Conservation (phyloP, 1,140 invertebrate genomes). For the Drosophila elegans region DNA sequence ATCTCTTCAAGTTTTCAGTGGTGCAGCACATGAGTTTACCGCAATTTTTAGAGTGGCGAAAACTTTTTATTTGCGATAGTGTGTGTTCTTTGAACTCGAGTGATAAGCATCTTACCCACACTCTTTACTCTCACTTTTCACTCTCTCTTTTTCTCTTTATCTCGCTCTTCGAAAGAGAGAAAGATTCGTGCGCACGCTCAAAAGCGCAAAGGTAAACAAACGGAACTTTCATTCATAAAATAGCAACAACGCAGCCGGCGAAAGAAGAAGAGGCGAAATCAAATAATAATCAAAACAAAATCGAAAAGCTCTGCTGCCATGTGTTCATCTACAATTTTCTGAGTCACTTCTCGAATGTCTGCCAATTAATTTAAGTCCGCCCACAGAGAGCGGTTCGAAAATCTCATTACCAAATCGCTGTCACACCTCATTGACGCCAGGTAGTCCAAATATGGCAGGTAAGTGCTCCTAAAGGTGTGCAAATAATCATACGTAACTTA, state of each 20-base stretch:
- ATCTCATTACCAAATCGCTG: slow-evolving; percentile 46
- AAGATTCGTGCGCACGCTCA: slow-evolving; percentile 43
- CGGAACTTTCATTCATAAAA: slow-evolving; percentile 79
- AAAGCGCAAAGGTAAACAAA: slow-evolving; percentile 74
- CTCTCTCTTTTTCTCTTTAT: slow-evolving; percentile 2
- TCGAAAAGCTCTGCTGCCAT: slow-evolving; percentile 48
- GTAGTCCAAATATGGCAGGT: slow-evolving; percentile 35
- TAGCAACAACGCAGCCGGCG: slow-evolving; percentile 65
- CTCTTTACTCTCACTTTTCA: slow-evolving; percentile 10
- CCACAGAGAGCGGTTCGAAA: slow-evolving; percentile 29
- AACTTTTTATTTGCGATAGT: slow-evolving; percentile 33
- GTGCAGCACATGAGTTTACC: background rate
- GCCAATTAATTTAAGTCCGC: slow-evolving; percentile 30
- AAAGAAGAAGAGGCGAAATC: slow-evolving; percentile 26
- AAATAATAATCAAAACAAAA: slow-evolving; percentile 61
- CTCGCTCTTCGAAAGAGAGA: background rate
- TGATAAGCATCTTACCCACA: slow-evolving; percentile 30
- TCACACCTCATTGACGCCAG: slow-evolving; percentile 54
- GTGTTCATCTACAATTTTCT: slow-evolving; percentile 28
- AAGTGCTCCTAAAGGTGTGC: slow-evolving; percentile 27
- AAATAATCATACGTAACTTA: slow-evolving; percentile 11
- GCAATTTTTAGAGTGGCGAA: slow-evolving; percentile 28
- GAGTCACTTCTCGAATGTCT: slow-evolving; percentile 29
- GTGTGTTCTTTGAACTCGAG: slow-evolving; percentile 26
- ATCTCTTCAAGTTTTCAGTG: background rate